Evolutionary conservation across 37 sponge, comb jelly and placozoan species (phyloP), one percentile per base, ranked within the genome.

Genomic region (Hormiphora californensis): DNA sequence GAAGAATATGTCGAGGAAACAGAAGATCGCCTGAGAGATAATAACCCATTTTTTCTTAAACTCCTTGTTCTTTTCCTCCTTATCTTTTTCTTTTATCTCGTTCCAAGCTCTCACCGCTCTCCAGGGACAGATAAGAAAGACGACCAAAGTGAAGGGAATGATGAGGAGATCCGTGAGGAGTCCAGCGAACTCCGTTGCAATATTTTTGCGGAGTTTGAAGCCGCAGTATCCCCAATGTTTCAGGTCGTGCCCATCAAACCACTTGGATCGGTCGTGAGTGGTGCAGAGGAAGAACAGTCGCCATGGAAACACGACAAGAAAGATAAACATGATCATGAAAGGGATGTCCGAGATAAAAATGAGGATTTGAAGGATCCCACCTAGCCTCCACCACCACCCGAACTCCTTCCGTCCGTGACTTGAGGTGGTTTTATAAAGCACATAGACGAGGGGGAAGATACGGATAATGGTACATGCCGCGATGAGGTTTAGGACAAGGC

Each of bases 301-400:
- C 81, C 81, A 73, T n/a, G 43, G 43, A 46, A 73, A 73, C 7
- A 73, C 46, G n/a, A 28, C 43, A 43, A 28, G 28, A 3, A 39
- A 4, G 36, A 41, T 0, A 1, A 73, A 28, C 81, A 73, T 73
- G 46, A 73, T 40, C 25, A 12, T 7, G 25, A 73, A 73, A 73
- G 81, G 81, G 43, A 73, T 73, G 81, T 73, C 81, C 25, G 9
- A 25, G 46, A 73, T 73, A 33, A 73, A 73, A 22, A 73, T 73
- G 28, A 40, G 28, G 25, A 73, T n/a, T 28, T 73, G 81, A 22
- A 73, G 81, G 9, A 73, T 3, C 9, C 81, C 81, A 38, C 46
- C 41, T 1, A 23, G 46, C n/a, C 81, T 2, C 81, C 81, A 73
- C 23, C 3, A 4, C 43, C 43, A 43, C 39, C 7, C 19, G 30